Base-by-base conservation (phyloP, 2,888 invertebrate species). In the Polydrusus tereticollis region DNA sequence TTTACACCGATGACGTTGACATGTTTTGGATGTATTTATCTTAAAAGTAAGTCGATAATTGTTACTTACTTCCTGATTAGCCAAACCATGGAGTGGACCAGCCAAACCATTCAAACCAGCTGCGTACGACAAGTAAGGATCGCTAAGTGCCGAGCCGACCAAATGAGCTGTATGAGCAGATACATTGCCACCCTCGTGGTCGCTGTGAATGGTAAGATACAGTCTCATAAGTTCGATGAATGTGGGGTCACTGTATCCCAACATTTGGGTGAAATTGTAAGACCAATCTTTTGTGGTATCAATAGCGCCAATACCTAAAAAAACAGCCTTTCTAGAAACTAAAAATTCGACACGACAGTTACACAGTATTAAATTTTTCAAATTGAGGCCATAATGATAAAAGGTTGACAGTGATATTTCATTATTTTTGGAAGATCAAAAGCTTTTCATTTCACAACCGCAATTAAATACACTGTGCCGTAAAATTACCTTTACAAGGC, bases 111-210 rank as follows among this genome's bases (percentile, higher is more conserved):
- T 95, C 89, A 98, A 92, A 62, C 96, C 96, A 57, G 96, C 97
- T 50, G 96, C 91, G 85, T 96, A 96, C 8, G 96, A 94, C 5
- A 98, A 89, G 87, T 96, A 97, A 12, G 97, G 96, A 85, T 98
- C 97, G 79, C 96, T 96, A 59, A 98, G 88, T 1, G 98, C 97
- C 0, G 97, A 97, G 38, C 95, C 97, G 2, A 98, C 97, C 84
- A 98, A 87, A 86, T 98, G 98, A 12, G 94, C 93, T 0, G 97
- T 94, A 86, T 98, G 98, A 1, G 98, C 98, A 7, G 96, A 96
- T 5, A 98, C 98, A 85, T 98, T 98, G 79, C 98, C 97, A 78
- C 97, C 97, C 86, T 98, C 97, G 87, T 98, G 97, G 85, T 98
- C 97, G 87, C 94, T 94, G 89, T 97, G 97, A 81, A 97, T 96